Conservation (phyloP, 1,140 invertebrate species). For the Drosophila bipectinata region DNA sequence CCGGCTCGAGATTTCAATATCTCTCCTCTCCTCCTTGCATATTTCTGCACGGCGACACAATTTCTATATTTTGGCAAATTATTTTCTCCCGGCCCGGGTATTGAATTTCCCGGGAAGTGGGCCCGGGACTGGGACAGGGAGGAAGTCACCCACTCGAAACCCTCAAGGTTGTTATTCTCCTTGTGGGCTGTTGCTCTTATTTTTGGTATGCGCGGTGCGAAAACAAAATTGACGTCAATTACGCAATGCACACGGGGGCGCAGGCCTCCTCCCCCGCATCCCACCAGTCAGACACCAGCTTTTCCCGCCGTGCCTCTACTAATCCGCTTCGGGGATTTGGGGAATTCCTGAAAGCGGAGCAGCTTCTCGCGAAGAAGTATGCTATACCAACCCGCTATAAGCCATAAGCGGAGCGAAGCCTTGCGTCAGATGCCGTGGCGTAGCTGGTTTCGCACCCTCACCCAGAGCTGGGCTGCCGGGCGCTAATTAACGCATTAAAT, state of each 20-base stretch:
- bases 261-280: not conserved
- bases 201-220: constrained; percentile 82
- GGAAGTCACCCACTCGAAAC: constrained; percentile 18
- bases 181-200: constrained; percentile 29
- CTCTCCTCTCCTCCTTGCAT: constrained; percentile 15
- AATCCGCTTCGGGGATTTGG: constrained; percentile 84
- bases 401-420: constrained; percentile 43
- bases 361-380: constrained; percentile 56
- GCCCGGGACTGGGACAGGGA: not conserved
- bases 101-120: too few species aligned
- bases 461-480: constrained; percentile 29
- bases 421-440: constrained; percentile 68
- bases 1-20: constrained; percentile 57
- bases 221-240: constrained; percentile 84
- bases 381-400: constrained; percentile 56
- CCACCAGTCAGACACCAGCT: constrained; percentile 49
- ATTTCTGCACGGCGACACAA: constrained; percentile 66
- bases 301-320: constrained; percentile 39
- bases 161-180: constrained; percentile 18
- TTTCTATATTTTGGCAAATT: constrained; percentile 82
- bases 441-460: constrained; percentile 65
- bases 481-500: constrained; percentile 84
- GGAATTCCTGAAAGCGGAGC: constrained; percentile 52
- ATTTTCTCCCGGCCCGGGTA: constrained; percentile 57
- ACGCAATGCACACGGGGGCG: constrained; percentile 72